phyloP scores from a whole-genome alignment of 1,140 invertebrate genomes.

The Drosophila persimilis region DNA sequence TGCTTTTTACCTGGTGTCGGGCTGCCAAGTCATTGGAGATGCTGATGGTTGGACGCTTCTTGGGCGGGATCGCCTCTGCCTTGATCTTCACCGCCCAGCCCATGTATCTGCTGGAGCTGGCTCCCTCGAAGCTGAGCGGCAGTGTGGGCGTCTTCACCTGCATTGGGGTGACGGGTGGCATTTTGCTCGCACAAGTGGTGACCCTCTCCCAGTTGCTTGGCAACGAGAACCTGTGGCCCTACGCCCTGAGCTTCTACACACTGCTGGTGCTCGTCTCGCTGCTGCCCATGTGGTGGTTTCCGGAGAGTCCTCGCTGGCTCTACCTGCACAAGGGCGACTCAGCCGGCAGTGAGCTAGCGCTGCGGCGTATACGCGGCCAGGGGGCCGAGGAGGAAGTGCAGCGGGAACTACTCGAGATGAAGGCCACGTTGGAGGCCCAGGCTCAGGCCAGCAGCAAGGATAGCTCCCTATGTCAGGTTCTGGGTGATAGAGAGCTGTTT shows the following conservation, averaged over 20 bases:
- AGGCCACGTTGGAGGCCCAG: constrained; percentile 40
- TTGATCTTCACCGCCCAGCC: constrained; percentile 91
- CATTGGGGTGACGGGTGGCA: constrained; percentile 92
- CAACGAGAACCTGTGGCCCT: constrained; percentile 86
- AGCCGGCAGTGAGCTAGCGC: constrained; percentile 84
- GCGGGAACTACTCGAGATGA: constrained; percentile 83
- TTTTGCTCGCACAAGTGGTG: constrained; percentile 90
- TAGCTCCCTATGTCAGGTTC: constrained; percentile 84
- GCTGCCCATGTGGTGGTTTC: constrained; percentile 86
- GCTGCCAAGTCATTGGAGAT: constrained; percentile 88
- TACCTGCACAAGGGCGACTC: constrained; percentile 87
- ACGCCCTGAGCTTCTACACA: constrained; percentile 87
- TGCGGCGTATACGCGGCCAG: constrained; percentile 45
- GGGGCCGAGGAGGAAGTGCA: constrained; percentile 37
- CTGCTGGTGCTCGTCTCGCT: constrained; percentile 85
- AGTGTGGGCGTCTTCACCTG: constrained; percentile 92
- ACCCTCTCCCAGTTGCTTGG: constrained; percentile 82
- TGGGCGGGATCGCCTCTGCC: constrained; percentile 88
- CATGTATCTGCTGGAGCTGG: constrained; percentile 93
- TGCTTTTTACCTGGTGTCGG: constrained; percentile 86
- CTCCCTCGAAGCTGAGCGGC: constrained; percentile 89
- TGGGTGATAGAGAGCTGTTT: constrained; percentile 84
- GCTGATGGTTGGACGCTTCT: constrained; percentile 87
- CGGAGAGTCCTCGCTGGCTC: constrained; percentile 93
- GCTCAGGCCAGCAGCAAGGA: constrained; percentile 7